Conservation (phyloP, 2,888 invertebrate genomes). For the Latrodectus elegans region DNA sequence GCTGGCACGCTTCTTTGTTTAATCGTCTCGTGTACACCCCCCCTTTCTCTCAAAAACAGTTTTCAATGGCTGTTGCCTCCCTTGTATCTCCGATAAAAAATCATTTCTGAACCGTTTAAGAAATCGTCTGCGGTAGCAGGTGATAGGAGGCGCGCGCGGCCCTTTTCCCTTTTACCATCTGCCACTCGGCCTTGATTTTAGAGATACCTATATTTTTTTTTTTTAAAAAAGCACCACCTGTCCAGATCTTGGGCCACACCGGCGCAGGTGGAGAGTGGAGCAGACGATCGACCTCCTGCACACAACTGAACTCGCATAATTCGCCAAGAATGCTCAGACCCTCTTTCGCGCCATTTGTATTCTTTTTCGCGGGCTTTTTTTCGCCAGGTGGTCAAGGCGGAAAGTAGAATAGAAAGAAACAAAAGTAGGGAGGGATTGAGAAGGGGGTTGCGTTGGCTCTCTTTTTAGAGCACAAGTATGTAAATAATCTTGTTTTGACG, state of each 20-base stretch:
- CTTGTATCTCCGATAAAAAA: background rate
- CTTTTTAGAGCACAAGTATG: too few relatives aligned
- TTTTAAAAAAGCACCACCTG: conserved; percentile 10
- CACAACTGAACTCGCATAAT: background rate
- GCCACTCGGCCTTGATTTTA: background rate
- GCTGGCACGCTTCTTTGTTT: background rate
- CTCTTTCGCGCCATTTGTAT: too few relatives aligned
- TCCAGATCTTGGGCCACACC: conserved; percentile 2
- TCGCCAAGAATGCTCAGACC: too few relatives aligned
- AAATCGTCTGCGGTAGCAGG: conserved; percentile 4
- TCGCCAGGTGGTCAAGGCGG: too few relatives aligned
- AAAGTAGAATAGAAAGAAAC: too few relatives aligned
- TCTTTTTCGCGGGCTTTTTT: too few relatives aligned
- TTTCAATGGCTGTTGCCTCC: background rate
- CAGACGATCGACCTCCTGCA: background rate
- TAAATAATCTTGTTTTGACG: too few relatives aligned
- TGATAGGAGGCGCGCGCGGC: conserved; percentile 5
- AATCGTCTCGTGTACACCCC: too few relatives aligned
- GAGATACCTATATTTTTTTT: background rate
- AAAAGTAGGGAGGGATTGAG: too few relatives aligned
- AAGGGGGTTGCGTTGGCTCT: too few relatives aligned
- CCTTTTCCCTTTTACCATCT: background rate
- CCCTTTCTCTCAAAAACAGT: too few relatives aligned
- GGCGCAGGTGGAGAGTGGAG: conserved; percentile 21
- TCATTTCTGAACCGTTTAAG: background rate